Evolutionary conservation across 2,888 invertebrate species (phyloP).

Genomic region (Malacosoma neustria): DNA sequence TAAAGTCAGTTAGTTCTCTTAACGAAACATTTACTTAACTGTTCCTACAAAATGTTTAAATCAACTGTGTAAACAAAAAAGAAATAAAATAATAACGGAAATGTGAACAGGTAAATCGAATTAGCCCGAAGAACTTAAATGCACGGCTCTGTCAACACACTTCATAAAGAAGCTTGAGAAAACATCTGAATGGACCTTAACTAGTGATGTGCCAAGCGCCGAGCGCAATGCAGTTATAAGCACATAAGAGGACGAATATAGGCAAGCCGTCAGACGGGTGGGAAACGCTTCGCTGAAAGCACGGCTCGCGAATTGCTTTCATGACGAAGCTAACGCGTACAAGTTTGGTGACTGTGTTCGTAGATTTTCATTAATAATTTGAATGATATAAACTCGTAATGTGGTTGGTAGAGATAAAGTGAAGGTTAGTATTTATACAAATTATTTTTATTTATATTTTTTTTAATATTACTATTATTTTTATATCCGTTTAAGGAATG

Average conservation of each 20-base stretch:
- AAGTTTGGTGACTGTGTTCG: conserved; percentile 6
- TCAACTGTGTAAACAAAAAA: no score
- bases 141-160: background rate
- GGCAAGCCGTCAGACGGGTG: conserved; percentile 50
- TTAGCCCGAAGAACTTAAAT: background rate
- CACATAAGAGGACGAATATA: conserved; percentile 28
- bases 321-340: conserved; percentile 37
- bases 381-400: conserved; percentile 13
- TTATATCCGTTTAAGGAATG: no score
- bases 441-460: conserved; percentile 10
- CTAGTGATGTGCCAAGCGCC: conserved; percentile 7
- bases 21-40: no score
- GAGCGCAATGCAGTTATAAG: conserved; percentile 65
- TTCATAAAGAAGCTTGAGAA: background rate
- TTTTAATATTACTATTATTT: conserved; percentile 3
- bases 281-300: conserved; percentile 51
- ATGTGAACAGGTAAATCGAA: no score
- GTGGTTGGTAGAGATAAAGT: conserved; percentile 23
- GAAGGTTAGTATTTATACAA: conserved; percentile 29
- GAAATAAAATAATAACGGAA: no score
- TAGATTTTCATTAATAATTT: conserved; percentile 8
- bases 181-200: background rate
- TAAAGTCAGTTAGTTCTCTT: no score
- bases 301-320: conserved; percentile 34
- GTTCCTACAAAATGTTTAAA: no score